Evolutionary conservation across 2,888 invertebrate genomes (phyloP).

Genomic region (Stenoptilia bipunctidactyla): DNA sequence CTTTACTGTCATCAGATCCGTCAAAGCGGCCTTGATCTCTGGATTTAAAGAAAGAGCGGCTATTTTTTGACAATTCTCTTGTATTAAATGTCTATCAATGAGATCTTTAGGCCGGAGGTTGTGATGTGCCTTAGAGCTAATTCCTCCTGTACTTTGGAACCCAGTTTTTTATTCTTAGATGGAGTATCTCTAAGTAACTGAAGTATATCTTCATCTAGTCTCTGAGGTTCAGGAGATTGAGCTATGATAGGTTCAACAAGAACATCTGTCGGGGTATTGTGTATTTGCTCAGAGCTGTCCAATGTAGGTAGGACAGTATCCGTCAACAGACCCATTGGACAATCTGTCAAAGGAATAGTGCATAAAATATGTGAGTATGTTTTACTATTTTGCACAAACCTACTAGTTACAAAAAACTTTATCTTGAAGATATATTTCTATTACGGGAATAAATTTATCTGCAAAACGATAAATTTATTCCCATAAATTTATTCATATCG

Average conservation of each 20-base stretch:
- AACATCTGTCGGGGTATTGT: background rate
- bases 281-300: no score
- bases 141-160: background rate
- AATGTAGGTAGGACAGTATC: no score
- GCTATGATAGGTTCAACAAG: background rate
- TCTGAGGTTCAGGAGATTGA: background rate
- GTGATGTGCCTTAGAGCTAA: background rate
- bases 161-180: background rate
- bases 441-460: background rate
- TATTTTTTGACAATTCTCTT: background rate
- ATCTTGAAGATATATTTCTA: background rate
- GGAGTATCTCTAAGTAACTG: conserved; percentile 1
- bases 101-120: background rate
- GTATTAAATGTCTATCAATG: background rate
- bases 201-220: conserved; percentile 1
- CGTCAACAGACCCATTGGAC: no score
- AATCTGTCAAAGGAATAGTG: background rate
- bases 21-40: background rate
- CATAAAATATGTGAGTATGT: background rate
- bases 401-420: background rate
- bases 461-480: background rate
- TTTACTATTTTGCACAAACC: no score
- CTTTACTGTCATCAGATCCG: background rate
- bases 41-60: background rate
- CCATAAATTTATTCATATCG: background rate